Percentiles rank a stretch among this genome's conserved stretches.
Conservation (phyloP, 2,888 invertebrate species). For the Allacma fusca region DNA sequence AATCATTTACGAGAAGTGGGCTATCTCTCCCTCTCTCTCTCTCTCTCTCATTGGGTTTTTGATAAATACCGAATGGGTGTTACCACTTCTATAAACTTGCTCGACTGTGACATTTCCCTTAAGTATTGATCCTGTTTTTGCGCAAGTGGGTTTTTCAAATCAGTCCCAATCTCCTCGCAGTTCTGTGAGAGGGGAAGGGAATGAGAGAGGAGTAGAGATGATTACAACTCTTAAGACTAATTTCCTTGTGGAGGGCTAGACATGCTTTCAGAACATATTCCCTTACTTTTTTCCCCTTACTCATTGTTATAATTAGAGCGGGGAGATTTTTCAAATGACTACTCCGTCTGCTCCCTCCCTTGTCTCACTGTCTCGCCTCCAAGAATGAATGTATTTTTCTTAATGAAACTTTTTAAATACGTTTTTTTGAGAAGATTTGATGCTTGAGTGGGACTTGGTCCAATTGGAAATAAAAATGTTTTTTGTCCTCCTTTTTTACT, state of each 20-base stretch:
- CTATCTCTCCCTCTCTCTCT: background rate
- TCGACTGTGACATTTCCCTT: background rate
- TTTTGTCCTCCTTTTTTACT: background rate
- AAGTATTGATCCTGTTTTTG: slow-evolving; percentile 12
- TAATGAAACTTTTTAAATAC: slow-evolving; percentile 7
- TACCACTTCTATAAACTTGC: background rate
- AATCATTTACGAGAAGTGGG: too few species aligned
- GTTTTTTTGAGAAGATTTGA: background rate
- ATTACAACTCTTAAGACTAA: slow-evolving; percentile 13
- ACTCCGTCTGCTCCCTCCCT: background rate
- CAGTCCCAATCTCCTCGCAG: background rate
- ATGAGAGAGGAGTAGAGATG: background rate
- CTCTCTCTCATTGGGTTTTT: background rate
- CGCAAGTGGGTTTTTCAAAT: slow-evolving; percentile 16
- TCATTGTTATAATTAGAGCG: slow-evolving; percentile 4
- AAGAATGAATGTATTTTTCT: background rate
- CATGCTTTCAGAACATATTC: background rate
- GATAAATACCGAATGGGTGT: background rate
- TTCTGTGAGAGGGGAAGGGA: background rate
- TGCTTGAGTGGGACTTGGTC: background rate
- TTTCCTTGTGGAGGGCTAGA: background rate
- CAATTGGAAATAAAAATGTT: slow-evolving; percentile 17
- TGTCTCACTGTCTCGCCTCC: background rate
- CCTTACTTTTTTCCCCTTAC: background rate
- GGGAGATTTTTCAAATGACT: background rate